These are phyloP conservation scores for Vanacampus margaritifer DNA, from an alignment of 2,113 vertebrate species.

Conservation along the genomic window DNA sequence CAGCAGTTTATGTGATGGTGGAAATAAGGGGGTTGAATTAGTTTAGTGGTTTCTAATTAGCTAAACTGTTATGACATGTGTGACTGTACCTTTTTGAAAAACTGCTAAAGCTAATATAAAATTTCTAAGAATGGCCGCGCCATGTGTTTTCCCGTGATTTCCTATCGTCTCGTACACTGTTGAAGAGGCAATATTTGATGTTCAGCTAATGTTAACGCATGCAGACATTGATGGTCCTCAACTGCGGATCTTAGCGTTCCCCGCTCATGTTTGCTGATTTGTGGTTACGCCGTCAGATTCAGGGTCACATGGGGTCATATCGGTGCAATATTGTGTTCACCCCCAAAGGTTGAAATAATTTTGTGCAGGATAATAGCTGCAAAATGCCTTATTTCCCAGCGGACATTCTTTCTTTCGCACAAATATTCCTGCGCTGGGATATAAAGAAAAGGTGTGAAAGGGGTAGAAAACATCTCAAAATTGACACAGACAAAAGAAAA, in stretches of 20 bases:
- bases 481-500: constrained; percentile 24
- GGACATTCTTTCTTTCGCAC: constrained; percentile 57
- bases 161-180: neutral
- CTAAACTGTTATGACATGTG: constrained; percentile 53
- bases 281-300: constrained; percentile 63
- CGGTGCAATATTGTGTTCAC: constrained; percentile 73
- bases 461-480: constrained; percentile 30
- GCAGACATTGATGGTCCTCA: constrained; percentile 39
- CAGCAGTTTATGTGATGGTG: constrained; percentile 69
- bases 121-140: neutral
- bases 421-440: constrained; percentile 65
- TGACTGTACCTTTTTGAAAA: constrained; percentile 26
- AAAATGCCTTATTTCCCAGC: constrained; percentile 75
- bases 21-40: constrained; percentile 69
- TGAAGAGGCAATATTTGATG: constrained; percentile 27
- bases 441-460: constrained; percentile 29
- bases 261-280: constrained; percentile 65
- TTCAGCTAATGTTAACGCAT: constrained; percentile 37
- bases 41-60: constrained; percentile 57
- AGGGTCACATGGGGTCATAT: constrained; percentile 59
- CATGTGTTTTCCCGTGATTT: neutral
- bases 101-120: constrained; percentile 2
- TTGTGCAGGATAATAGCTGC: constrained; percentile 72
- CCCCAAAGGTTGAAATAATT: constrained; percentile 74
- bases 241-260: constrained; percentile 30